Evolutionary conservation across 2,797 vertebrate species (phyloP), one percentile per base, ranked within the genome.

Genomic region (Coendou prehensilis): DNA sequence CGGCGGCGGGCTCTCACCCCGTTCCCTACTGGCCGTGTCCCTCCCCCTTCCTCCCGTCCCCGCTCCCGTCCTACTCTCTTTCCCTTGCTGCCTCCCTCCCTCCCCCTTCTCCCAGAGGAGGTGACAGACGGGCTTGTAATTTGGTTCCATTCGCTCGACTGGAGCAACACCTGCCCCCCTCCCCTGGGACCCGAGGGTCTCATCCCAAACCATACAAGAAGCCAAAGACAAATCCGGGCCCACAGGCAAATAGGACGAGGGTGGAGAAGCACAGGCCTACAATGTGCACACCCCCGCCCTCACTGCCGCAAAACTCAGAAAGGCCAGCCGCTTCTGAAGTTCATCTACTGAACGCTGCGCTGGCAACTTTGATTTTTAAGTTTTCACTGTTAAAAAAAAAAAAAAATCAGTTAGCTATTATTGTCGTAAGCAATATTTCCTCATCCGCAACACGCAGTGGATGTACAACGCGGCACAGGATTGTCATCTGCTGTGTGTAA

Each of bases 71-170:
- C 0, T 1, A 5, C 37, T 33, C 45, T 41, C 54, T 54, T 61
- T 1, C 28, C 18, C 56, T 85, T 92, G 89, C 93, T 95, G 96
- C 96, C 97, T 97, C 84, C 97, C 97, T 98, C 97, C 98, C 98
- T 98, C 98, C 56, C 98, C 97, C 95, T 97, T 93, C 99, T 99
- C 99, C 99, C 99, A 99, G 99, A 99, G 99, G 99, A 99, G 99
- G 99, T 99, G 98, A 99, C 99, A 99, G 99, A 99, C 99, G 99
- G 99, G 98, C 98, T 99, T 99, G 99, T 99, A 99, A 99, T 99
- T 99, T 99, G 99, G 99, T 99, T 99, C 99, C 99, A 99, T 99
- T 99, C 99, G 99, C 99, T 99, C 99, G 99, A 99, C 99, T 99
- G 99, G 99, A 99, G 99, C 99, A 99, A 99, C 99, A 99, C 99